A percentile compares a stretch with the other conserved stretches of the same genome.
These are phyloP conservation scores for Natator depressus DNA, from an alignment of 2,113 vertebrate species.

Conservation along the genomic window DNA sequence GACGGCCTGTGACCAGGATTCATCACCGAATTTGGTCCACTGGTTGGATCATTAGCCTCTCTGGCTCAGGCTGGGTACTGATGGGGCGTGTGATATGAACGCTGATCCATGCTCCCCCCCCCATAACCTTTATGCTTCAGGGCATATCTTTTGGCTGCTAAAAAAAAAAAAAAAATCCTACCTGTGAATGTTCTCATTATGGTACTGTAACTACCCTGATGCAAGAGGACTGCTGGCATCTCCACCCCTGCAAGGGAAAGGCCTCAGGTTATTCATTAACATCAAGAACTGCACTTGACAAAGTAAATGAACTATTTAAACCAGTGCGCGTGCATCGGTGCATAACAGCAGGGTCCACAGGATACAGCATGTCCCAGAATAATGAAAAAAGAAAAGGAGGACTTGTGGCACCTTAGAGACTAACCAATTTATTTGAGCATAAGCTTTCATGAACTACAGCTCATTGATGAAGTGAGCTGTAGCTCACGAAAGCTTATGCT, in stretches of 20 bases:
- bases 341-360: constrained; percentile 15
- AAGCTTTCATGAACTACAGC: too few relatives aligned
- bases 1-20: too few relatives aligned
- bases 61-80: too few relatives aligned
- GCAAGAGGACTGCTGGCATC: constrained; percentile 25
- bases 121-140: background rate
- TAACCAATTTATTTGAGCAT: too few relatives aligned
- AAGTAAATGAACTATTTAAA: constrained; percentile 54
- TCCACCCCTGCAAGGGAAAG: constrained; percentile 9
- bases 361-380: constrained; percentile 26
- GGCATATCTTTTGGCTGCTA: background rate
- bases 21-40: too few relatives aligned
- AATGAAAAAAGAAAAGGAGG: background rate
- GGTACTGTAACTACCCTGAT: constrained; percentile 30
- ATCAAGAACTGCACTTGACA: constrained; percentile 39
- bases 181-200: constrained; percentile 35
- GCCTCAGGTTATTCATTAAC: constrained; percentile 26
- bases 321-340: constrained; percentile 21
- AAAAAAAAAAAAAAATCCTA: background rate
- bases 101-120: too few relatives aligned
- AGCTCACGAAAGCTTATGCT: too few relatives aligned
- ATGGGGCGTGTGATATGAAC: too few relatives aligned
- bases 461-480: too few relatives aligned
- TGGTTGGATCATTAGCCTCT: too few relatives aligned
- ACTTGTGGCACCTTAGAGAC: too few relatives aligned